Evolutionary conservation across 1,140 invertebrate species (phyloP).

Genomic region (Acromyrmex heyeri): DNA sequence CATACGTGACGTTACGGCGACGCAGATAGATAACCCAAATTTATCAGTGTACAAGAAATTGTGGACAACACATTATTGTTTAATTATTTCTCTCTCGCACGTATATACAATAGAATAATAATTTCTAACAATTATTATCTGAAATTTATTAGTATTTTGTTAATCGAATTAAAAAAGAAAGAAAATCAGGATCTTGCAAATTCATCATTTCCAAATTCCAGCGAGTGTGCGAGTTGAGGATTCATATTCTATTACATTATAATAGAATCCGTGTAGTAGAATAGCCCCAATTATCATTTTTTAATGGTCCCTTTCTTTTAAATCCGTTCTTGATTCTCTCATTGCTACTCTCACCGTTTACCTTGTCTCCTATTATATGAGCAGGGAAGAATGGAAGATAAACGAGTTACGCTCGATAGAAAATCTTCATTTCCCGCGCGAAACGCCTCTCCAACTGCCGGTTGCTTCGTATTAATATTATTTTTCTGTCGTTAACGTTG

Average conservation of each 20-base stretch:
- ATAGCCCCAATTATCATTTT: constrained; percentile 18
- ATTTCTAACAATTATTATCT: not conserved
- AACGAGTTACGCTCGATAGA: constrained; percentile 20
- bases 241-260: too few relatives aligned
- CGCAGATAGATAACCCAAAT: constrained; percentile 60
- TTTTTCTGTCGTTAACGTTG: constrained; percentile 53
- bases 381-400: constrained; percentile 15
- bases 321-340: constrained; percentile 20
- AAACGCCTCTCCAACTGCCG: constrained; percentile 20
- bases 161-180: not conserved
- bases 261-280: not conserved
- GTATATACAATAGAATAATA: not conserved
- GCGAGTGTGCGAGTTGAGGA: too few relatives aligned
- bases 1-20: constrained; percentile 48
- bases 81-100: not conserved
- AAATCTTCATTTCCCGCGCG: constrained; percentile 29
- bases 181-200: not conserved
- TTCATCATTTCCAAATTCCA: not conserved
- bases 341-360: constrained; percentile 14
- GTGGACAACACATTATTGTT: not conserved
- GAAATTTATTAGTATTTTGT: not conserved
- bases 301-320: not conserved
- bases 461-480: constrained; percentile 61
- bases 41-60: constrained; percentile 67
- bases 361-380: not conserved